Evolutionary conservation across 2,888 invertebrate species (phyloP), one percentile per base, ranked within the genome.

Genomic region (Deroplatys truncata): DNA sequence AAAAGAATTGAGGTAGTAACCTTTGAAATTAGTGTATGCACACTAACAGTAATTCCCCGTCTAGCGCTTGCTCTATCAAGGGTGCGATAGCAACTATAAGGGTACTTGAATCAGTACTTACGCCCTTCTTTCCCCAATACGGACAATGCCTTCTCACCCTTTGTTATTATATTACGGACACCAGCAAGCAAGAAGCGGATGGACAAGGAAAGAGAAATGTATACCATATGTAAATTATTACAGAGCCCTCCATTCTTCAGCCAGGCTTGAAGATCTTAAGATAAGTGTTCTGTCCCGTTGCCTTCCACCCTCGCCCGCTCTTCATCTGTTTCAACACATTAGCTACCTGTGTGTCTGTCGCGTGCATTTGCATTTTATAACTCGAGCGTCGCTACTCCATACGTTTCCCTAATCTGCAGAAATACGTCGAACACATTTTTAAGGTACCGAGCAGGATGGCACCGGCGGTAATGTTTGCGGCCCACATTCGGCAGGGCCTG

Each of bases 81-180:
- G 35, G 35, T 35, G 35, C 35, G 31, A 35, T 35, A 35, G 35
- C 35, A 35, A 35, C 31, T 4, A 31, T 35, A 35, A 8, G 35
- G 35, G 43, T 7, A 43, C 43, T 43, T 43, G 43, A 43, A 13
- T 1, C 25, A 20, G 56, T 72, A 72, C 56, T 72, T 20, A 72
- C 5, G 56, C 9, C 56, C 5, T 25, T 72, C 20, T 25, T 72
- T 7, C 56, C 7, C 20, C 56, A 72, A 72, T 1, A 20, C 0
- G 7, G 56, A 72, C 56, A 72, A 72, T 72, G 56, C 56, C 56
- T 72, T 72, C 56, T 72, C 56, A 72, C 85, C 85, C 85, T 85
- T 28, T 85, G 85, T 85, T 85, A 85, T 85, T 85, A 85, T 49
- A 85, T 85, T 85, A 85, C 85, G 28, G 28, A 85, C 85, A 85